phyloP scores from a whole-genome alignment of 1,140 invertebrate genomes.

The Caerostris extrusa region DNA sequence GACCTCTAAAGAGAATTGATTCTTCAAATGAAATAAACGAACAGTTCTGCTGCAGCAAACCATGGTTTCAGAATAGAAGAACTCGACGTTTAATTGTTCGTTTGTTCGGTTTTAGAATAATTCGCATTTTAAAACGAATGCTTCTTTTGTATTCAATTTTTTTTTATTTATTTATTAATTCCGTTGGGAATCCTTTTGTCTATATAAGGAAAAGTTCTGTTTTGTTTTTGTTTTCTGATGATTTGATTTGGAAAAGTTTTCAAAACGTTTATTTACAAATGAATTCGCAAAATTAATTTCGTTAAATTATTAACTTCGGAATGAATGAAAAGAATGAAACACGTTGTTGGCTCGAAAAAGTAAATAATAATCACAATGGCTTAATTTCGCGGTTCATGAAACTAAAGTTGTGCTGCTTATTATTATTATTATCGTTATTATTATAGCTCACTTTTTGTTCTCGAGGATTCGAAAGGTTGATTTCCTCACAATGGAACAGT shows the following conservation, averaged over 20 bases:
- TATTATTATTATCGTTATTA: too few species aligned
- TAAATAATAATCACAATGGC: background rate
- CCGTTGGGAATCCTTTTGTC: background rate
- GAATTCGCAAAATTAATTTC: conserved; percentile 12
- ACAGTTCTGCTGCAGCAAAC: background rate
- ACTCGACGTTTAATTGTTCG: conserved; percentile 48
- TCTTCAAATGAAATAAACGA: conserved; percentile 50
- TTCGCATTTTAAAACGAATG: conserved; percentile 35
- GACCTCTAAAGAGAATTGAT: conserved; percentile 39
- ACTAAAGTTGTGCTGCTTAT: background rate
- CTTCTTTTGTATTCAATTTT: background rate
- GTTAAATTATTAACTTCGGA: background rate
- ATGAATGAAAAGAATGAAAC: background rate
- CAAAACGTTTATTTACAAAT: background rate
- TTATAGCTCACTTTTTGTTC: background rate
- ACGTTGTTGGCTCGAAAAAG: background rate
- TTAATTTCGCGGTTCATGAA: background rate
- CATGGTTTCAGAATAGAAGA: background rate
- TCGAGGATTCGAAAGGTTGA: background rate
- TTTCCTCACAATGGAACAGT: background rate
- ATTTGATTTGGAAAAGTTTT: background rate
- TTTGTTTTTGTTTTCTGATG: background rate
- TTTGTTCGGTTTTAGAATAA: background rate
- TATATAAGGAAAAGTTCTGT: background rate
- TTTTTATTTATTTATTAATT: background rate